Percentiles rank a stretch among this genome's conserved stretches.
phyloP scores from a whole-genome alignment of 2,888 invertebrate species.

The Scelioninae gen. 2 region DNA sequence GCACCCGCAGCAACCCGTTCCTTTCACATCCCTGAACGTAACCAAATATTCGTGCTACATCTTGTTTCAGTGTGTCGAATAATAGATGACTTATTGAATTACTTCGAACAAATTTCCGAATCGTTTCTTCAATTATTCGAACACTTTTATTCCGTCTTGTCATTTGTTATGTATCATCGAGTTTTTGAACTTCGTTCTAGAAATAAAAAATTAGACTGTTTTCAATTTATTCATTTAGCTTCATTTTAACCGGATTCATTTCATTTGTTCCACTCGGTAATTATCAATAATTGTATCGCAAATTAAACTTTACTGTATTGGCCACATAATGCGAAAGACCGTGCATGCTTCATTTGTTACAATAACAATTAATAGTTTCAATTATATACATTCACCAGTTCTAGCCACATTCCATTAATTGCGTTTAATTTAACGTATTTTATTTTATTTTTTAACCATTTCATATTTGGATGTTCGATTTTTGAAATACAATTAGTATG shows the following conservation, averaged over 20 bases:
- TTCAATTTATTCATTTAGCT: slow-evolving; percentile 26
- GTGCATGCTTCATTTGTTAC: slow-evolving; percentile 44
- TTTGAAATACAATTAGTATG: too few species aligned
- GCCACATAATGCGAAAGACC: slow-evolving; percentile 30
- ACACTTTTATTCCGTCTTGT: slow-evolving; percentile 36
- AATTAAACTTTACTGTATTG: slow-evolving; percentile 19
- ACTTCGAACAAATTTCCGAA: slow-evolving; percentile 17
- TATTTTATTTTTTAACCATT: neutral
- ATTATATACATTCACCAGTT: too few species aligned
- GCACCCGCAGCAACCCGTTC: slow-evolving; percentile 64
- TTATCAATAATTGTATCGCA: neutral
- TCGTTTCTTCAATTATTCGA: slow-evolving; percentile 41
- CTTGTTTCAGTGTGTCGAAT: slow-evolving; percentile 59
- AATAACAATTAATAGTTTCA: slow-evolving; percentile 26
- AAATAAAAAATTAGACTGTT: slow-evolving; percentile 20
- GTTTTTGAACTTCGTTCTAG: slow-evolving; percentile 30
- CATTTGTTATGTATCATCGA: slow-evolving; percentile 36
- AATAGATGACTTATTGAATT: slow-evolving; percentile 32
- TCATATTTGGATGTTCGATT: slow-evolving; percentile 13
- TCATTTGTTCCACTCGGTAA: slow-evolving; percentile 5
- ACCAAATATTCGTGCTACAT: slow-evolving; percentile 69
- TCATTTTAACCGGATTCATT: slow-evolving; percentile 3
- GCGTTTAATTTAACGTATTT: neutral
- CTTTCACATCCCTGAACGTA: slow-evolving; percentile 55
- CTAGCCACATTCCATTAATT: slow-evolving; percentile 7